Evolutionary conservation across 2,113 vertebrate genomes (phyloP), one percentile per base, ranked within the genome.

Genomic region (Scomber colias): DNA sequence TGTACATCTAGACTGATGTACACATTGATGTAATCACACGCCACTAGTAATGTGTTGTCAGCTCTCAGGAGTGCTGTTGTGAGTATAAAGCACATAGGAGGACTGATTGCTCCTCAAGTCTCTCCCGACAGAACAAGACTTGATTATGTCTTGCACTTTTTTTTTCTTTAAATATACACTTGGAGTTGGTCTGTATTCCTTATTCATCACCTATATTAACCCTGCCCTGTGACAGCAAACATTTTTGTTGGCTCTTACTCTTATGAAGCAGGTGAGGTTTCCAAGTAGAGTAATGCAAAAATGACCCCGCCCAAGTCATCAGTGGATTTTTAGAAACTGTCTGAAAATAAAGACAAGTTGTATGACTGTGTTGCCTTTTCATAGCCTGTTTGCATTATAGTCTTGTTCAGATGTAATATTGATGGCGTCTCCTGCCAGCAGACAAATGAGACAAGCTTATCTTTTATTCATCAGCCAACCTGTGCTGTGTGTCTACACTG

Each of bases 381-480:
- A 61, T 30, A 16, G 81, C 30, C 55, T 62, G 55, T 69, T 77
- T 85, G 76, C 62, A 60, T 82, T 59, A 55, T 77, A 74, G 48
- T 65, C 15, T 45, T 1, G 1, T 61, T 73, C 71, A 65, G 65
- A 82, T 85, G 70, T 75, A 82, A 86, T 82, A 87, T 79, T 74
- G 85, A 88, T 84, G 75, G 65, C 21, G 61, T 71, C 57, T 56
- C 51, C 76, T 53, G 46, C 79, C 45, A 30, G 83, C 70, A 30
- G 75, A 82, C 75, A 76, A 79, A 75, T 54, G 75, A 86, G 83
- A 79, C 81, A 0, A 48, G 62, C 78, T 70, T 12, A 90, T 91
- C 64, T 82, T 88, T 89, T 82, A 90, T 91, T 92, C 85, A 89
- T 76, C 68, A 19, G 81, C 50, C 75, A 67, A 51, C 80, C 74